Conservation (phyloP, 2,797 vertebrate species). For the Eidolon dupreanum region DNA sequence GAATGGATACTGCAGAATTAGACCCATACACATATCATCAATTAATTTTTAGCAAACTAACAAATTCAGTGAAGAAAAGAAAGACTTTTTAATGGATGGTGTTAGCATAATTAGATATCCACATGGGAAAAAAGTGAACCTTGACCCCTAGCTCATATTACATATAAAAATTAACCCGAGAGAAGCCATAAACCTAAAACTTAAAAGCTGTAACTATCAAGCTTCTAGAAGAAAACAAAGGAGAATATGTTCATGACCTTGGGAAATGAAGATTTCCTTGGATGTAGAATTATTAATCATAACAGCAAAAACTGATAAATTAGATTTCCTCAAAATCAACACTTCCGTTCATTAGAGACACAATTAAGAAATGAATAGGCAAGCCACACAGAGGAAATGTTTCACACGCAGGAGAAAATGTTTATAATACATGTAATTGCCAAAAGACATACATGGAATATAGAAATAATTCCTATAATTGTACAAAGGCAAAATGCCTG, state of each 20-base stretch:
- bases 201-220: not conserved
- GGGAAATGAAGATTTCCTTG: not conserved
- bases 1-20: not conserved
- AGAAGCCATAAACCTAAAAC: slow-evolving; percentile 25
- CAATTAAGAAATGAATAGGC: slow-evolving; percentile 31
- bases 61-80: slow-evolving; percentile 30
- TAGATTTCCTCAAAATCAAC: slow-evolving; percentile 50
- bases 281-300: slow-evolving; percentile 13
- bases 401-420: slow-evolving; percentile 27
- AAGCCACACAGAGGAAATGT: slow-evolving; percentile 31
- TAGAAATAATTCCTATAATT: not conserved
- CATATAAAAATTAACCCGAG: slow-evolving; percentile 43
- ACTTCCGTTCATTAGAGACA: slow-evolving; percentile 42
- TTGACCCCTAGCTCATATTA: not conserved
- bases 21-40: not conserved
- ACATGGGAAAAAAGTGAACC: not conserved
- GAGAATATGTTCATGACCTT: not conserved
- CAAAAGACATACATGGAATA: not conserved
- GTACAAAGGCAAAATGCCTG: not conserved
- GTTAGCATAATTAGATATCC: not conserved
- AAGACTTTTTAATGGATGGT: not conserved
- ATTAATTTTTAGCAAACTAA: slow-evolving; percentile 54
- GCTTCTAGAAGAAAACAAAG: slow-evolving; percentile 17
- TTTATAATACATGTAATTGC: not conserved
- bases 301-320: not conserved